These are phyloP conservation scores for Sebastes trivittatus DNA, from an alignment of 2,797 vertebrate genomes.

Conservation along the genomic window DNA sequence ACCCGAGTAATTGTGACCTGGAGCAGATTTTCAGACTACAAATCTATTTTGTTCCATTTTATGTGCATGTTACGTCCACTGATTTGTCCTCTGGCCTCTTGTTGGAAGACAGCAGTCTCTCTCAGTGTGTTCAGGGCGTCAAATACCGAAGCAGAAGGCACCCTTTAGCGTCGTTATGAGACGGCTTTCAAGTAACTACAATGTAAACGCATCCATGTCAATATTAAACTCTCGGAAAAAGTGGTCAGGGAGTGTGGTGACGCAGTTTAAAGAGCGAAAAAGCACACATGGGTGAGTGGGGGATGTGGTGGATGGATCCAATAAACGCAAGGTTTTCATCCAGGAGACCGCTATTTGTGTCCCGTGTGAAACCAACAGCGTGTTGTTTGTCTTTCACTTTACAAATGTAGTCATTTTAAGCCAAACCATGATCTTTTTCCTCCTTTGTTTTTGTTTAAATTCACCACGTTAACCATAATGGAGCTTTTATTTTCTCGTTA, in stretches of 20 bases:
- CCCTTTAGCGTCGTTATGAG: too few species aligned
- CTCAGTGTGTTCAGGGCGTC: too few species aligned
- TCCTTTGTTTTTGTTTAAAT: too few species aligned
- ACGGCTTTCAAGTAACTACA: too few species aligned
- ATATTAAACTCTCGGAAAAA: too few species aligned
- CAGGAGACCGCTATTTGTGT: fast-evolving
- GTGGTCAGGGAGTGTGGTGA: too few species aligned
- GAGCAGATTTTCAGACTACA: background rate
- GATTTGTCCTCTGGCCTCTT: background rate
- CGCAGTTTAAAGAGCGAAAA: too few species aligned
- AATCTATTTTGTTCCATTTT: background rate
- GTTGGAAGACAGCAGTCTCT: background rate
- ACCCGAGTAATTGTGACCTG: background rate
- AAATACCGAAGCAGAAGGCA: too few species aligned
- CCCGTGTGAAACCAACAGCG: background rate
- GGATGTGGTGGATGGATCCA: too few species aligned
- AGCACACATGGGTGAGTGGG: too few species aligned
- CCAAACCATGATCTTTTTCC: background rate
- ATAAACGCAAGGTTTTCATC: background rate
- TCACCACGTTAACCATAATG: too few species aligned
- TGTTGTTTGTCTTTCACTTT: background rate
- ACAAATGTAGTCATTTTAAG: background rate
- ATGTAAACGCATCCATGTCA: fast-evolving
- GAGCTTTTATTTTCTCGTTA: background rate
- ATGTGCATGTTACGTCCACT: fast-evolving